Conservation (phyloP, 2,797 vertebrate species). For the Brachyrhaphis roseni region DNA sequence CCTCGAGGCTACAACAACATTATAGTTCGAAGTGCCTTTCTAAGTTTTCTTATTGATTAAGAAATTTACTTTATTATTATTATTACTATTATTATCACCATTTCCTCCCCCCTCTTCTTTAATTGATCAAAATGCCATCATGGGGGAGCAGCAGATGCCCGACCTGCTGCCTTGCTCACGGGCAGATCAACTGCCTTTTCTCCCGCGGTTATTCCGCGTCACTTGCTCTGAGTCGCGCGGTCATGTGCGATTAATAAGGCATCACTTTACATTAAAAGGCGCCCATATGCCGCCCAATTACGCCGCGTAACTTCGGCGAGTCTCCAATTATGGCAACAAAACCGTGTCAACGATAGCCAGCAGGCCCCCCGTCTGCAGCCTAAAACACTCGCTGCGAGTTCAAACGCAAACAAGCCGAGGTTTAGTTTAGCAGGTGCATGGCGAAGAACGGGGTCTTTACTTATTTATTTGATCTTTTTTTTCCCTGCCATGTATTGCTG, state of each 20-base stretch:
- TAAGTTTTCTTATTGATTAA: conserved; percentile 14
- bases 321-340: conserved; percentile 69
- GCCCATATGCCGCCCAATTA: conserved; percentile 78
- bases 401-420: conserved; percentile 15
- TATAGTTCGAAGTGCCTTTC: not conserved
- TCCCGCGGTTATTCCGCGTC: conserved; percentile 74
- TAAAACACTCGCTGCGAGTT: conserved; percentile 7
- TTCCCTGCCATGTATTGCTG: not conserved
- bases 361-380: conserved; percentile 9
- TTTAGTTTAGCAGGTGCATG: not conserved
- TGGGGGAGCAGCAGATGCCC: conserved; percentile 64
- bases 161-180: conserved; percentile 76
- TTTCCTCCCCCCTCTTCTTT: not conserved
- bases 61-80: conserved; percentile 36
- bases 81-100: not conserved
- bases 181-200: conserved; percentile 73
- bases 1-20: not conserved
- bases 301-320: conserved; percentile 66
- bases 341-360: conserved; percentile 63
- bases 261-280: conserved; percentile 75
- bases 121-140: conserved; percentile 69
- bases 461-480: too few relatives aligned
- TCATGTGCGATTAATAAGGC: conserved; percentile 74
- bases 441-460: not conserved
- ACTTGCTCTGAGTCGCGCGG: conserved; percentile 75